Percentiles rank a stretch among this genome's conserved stretches.
Conservation (phyloP, 1,140 invertebrate species). For the Cotesia glomerata region DNA sequence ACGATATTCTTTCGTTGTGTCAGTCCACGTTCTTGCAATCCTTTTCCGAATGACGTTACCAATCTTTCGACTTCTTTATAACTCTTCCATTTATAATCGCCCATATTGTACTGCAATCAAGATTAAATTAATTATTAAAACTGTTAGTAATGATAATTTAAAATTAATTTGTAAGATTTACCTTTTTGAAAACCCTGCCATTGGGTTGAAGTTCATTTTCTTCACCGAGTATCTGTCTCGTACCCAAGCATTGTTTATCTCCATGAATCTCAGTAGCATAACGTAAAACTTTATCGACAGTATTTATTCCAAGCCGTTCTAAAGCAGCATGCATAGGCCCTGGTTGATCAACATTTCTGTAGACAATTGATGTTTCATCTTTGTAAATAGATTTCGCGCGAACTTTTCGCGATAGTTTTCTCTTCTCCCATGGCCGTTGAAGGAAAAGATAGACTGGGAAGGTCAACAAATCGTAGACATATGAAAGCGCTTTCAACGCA, state of each 20-base stretch:
- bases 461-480: slow-evolving; percentile 88
- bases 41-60: slow-evolving; percentile 79
- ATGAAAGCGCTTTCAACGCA: slow-evolving; percentile 77
- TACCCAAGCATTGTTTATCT: slow-evolving; percentile 84
- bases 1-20: slow-evolving; percentile 77
- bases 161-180: slow-evolving; percentile 46
- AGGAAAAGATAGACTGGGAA: slow-evolving; percentile 87
- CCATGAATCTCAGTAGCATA: slow-evolving; percentile 77
- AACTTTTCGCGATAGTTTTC: slow-evolving; percentile 73
- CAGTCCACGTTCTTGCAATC: slow-evolving; percentile 73
- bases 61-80: slow-evolving; percentile 80
- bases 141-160: not conserved
- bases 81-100: slow-evolving; percentile 91
- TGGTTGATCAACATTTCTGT: slow-evolving; percentile 74
- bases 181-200: slow-evolving; percentile 96
- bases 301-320: slow-evolving; percentile 78
- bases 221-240: slow-evolving; percentile 87
- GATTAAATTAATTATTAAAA: slow-evolving; percentile 15
- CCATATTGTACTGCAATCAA: slow-evolving; percentile 81
- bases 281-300: slow-evolving; percentile 85
- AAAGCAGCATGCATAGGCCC: slow-evolving; percentile 73
- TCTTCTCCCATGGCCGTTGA: slow-evolving; percentile 86
- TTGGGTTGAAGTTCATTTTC: slow-evolving; percentile 93
- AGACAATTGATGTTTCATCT: slow-evolving; percentile 71
- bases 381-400: slow-evolving; percentile 70